phyloP scores from a whole-genome alignment of 2,888 invertebrate species.

The Onthophagus sagittarius region DNA sequence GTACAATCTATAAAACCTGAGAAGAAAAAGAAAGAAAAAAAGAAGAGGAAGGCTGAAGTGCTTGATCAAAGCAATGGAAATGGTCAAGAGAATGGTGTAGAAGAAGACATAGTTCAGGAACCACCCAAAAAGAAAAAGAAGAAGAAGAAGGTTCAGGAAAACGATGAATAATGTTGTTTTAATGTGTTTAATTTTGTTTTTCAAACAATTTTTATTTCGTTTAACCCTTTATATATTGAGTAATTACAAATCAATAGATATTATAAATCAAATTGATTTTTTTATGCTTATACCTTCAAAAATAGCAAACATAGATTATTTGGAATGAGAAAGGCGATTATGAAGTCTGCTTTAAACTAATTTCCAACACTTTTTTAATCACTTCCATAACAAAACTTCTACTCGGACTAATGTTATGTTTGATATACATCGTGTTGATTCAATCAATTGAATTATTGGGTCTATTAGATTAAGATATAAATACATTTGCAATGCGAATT shows the following conservation, averaged over 20 bases:
- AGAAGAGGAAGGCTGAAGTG: conserved; percentile 49
- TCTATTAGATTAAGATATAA: too few relatives aligned
- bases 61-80: conserved; percentile 36
- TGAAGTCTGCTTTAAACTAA: too few relatives aligned
- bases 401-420: too few relatives aligned
- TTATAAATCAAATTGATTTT: neutral
- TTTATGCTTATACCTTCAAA: neutral
- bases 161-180: neutral
- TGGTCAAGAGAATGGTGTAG: conserved; percentile 21
- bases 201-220: neutral
- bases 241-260: neutral
- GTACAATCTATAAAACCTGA: conserved; percentile 31
- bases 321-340: too few relatives aligned
- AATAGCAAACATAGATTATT: too few relatives aligned
- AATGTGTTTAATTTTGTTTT: neutral
- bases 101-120: conserved; percentile 31
- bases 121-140: conserved; percentile 48
- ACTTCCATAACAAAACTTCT: too few relatives aligned
- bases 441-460: too few relatives aligned
- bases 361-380: too few relatives aligned
- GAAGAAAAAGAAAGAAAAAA: conserved; percentile 53
- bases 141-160: conserved; percentile 39
- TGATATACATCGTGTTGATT: too few relatives aligned
- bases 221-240: neutral
- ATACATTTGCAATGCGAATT: too few relatives aligned